phyloP scores from a whole-genome alignment of 2,888 invertebrate species.

The Cephus rjabovi region DNA sequence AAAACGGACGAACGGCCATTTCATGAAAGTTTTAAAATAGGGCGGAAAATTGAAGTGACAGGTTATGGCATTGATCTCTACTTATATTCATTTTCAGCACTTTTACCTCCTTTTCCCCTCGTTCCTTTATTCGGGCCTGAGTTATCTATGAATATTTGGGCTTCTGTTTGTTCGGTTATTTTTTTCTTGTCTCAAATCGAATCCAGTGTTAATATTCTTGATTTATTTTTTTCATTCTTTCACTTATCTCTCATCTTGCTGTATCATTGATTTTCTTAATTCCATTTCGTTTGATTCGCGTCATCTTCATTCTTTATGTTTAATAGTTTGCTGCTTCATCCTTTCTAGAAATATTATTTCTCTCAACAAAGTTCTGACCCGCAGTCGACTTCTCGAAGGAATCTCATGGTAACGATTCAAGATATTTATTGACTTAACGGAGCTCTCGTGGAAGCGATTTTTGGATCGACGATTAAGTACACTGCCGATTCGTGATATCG shows the following conservation, averaged over 20 bases:
- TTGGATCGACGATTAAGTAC: background rate
- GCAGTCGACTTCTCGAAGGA: background rate
- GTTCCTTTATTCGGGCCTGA: background rate
- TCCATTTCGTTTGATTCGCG: background rate
- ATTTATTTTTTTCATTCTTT: constrained; percentile 2
- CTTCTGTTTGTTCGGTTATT: background rate
- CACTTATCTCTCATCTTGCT: constrained; percentile 4
- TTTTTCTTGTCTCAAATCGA: background rate
- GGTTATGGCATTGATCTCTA: background rate
- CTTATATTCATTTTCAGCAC: background rate
- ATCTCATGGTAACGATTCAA: background rate
- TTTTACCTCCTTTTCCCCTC: background rate
- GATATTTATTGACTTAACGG: background rate
- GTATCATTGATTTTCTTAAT: background rate
- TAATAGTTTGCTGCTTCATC: background rate
- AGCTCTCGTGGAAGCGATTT: background rate
- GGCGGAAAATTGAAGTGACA: background rate
- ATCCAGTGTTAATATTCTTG: background rate
- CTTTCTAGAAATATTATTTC: background rate
- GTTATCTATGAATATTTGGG: background rate
- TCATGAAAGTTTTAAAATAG: background rate
- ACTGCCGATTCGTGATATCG: background rate
- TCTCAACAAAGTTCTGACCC: background rate
- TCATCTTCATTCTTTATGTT: background rate
- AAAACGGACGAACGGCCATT: background rate